Evolutionary conservation across 2,113 vertebrate genomes (phyloP), one percentile per base, ranked within the genome.

Genomic region (Eulacestoma nigropectus): DNA sequence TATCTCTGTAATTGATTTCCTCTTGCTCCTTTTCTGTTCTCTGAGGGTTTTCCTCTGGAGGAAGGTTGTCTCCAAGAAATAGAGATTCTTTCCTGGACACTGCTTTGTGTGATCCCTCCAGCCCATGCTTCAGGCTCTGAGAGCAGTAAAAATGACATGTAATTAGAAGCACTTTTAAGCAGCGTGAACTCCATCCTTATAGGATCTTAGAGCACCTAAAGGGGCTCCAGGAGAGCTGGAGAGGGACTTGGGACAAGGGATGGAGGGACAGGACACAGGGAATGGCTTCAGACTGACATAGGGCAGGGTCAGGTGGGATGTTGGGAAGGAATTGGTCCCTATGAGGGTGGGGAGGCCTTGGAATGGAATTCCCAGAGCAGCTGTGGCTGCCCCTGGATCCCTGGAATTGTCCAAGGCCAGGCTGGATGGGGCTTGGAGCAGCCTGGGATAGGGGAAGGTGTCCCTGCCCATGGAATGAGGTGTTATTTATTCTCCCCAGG

Each of bases 261-360:
- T 64, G 57, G 67, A 80, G 14, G 21, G 44, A 29, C 37, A 81
- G 76, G 68, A 50, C 26, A 9, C 11, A 27, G 50, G 50, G 32
- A 37, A 35, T 57, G 49, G 42, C 13, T 87, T 39, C 21, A 8
- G 4, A 26, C 2, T 21, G 56, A 6, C 49, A 32, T 4, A 49
- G 35, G 30, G 26, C 26, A 22, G 59, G 32, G 35, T 0, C 18
- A 4, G 67, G 1, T 37, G 59, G 59, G 59, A 74, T 16, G 0
- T 27, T 11, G 59, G 76, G 67, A 15, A 69, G n/a, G 13, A 63
- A 65, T 57, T 49, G 7, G 4, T 49, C 22, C 11, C 35, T 42
- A 1, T 0, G 67, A 57, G 29, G 41, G 10, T 41, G 39, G 4
- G 0, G 1, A 56, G 4, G 20, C 0, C 1, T 12, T 64, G 85